phyloP scores from a whole-genome alignment of 2,888 invertebrate species.

The Axea sp. region DNA sequence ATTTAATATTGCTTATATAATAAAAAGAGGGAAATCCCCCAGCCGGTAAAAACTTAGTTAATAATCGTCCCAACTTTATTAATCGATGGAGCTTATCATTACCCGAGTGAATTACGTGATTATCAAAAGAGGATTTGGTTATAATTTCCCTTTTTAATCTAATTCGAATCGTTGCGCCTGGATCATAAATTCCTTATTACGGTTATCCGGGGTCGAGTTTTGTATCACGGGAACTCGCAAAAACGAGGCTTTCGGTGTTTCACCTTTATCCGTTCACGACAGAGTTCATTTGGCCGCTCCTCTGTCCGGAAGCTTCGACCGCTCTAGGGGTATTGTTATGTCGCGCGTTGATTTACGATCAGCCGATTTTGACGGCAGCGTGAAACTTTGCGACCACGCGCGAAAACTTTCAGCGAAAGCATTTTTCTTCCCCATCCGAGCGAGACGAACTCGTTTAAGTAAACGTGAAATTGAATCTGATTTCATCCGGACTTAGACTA shows the following conservation, averaged over 20 bases:
- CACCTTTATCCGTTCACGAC: constrained; percentile 31
- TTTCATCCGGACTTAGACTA: constrained; percentile 19
- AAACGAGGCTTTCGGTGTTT: constrained; percentile 20
- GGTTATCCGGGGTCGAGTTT: no score
- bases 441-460: constrained; percentile 16
- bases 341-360: constrained; percentile 34
- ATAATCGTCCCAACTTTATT: no score
- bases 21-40: no score
- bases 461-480: constrained; percentile 37
- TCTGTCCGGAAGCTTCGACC: constrained; percentile 22
- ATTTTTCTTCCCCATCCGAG: constrained; percentile 12
- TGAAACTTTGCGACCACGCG: neutral
- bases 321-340: constrained; percentile 27
- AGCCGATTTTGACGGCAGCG: constrained; percentile 17
- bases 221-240: constrained; percentile 10
- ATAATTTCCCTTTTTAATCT: constrained; percentile 19
- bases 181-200: constrained; percentile 37
- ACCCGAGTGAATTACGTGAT: no score
- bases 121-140: no score
- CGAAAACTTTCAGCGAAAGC: constrained; percentile 1
- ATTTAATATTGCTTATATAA: no score
- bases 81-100: no score
- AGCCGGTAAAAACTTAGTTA: no score
- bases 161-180: constrained; percentile 11
- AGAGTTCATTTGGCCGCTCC: constrained; percentile 35